These are phyloP conservation scores for Cheilosia scutellata DNA, from an alignment of 2,888 invertebrate genomes.

Conservation along the genomic window DNA sequence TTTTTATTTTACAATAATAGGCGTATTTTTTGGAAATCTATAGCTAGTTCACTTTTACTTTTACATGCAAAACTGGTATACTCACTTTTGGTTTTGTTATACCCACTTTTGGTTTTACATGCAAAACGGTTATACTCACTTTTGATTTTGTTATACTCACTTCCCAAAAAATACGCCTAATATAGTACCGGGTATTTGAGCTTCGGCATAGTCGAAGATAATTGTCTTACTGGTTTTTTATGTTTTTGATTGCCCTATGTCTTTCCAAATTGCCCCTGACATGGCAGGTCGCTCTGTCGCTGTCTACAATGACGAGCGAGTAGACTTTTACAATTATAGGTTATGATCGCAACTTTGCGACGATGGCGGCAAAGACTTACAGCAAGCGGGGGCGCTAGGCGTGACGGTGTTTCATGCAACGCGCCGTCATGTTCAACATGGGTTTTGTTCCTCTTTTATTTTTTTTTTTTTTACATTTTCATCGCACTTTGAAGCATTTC, in stretches of 20 bases:
- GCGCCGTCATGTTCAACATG: conserved; percentile 46
- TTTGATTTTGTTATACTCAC: too few species aligned
- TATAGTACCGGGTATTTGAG: too few species aligned
- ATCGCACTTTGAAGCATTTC: conserved; percentile 2
- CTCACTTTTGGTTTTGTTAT: too few species aligned
- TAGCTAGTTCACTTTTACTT: too few species aligned
- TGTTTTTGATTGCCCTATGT: conserved; percentile 63
- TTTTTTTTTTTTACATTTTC: conserved; percentile 13
- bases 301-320: conserved; percentile 35
- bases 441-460: neutral
- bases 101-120: too few species aligned
- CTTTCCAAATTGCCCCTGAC: conserved; percentile 56
- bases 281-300: conserved; percentile 26
- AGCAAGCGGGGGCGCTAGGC: conserved; percentile 12
- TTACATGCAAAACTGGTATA: too few species aligned
- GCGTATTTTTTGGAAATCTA: too few species aligned
- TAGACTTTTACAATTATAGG: conserved; percentile 72
- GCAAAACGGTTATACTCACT: too few species aligned
- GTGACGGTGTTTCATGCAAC: conserved; percentile 53
- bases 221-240: too few species aligned
- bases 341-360: conserved; percentile 62
- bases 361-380: conserved; percentile 12
- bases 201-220: too few species aligned
- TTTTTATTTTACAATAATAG: too few species aligned
- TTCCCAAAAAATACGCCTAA: too few species aligned